Evolutionary conservation across 1,140 invertebrate genomes (phyloP).

Genomic region (Dendroctonus valens): DNA sequence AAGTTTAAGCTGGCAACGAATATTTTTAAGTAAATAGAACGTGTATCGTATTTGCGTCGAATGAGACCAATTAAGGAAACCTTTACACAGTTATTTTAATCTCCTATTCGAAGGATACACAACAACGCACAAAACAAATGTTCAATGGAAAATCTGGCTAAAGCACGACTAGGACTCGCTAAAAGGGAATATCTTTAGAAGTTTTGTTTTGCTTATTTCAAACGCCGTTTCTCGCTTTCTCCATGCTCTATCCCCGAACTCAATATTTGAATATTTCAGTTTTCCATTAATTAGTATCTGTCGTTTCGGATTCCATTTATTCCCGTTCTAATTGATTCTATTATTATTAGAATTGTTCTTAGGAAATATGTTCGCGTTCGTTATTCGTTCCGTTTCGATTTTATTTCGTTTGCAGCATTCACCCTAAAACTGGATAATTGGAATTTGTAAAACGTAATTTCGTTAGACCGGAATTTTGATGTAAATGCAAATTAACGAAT

Average conservation of each 20-base stretch:
- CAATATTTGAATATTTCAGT: slow-evolving; percentile 29
- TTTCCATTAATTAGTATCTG: slow-evolving; percentile 29
- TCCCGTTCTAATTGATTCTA: slow-evolving; percentile 26
- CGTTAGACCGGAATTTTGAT: slow-evolving; percentile 1
- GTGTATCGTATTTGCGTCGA: too few species aligned
- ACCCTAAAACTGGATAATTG: slow-evolving; percentile 8
- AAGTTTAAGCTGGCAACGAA: too few species aligned
- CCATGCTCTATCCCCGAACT: slow-evolving; percentile 18
- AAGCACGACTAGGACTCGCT: slow-evolving; percentile 4
- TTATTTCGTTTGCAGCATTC: slow-evolving; percentile 5
- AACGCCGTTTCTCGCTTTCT: slow-evolving; percentile 6
- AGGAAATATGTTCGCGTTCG: slow-evolving; percentile 22
- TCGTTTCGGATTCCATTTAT: slow-evolving; percentile 26
- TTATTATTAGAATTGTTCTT: slow-evolving; percentile 22
- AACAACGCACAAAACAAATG: slow-evolving; percentile 14
- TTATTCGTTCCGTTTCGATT: slow-evolving; percentile 20
- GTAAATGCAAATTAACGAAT: not conserved
- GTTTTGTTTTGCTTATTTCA: slow-evolving; percentile 34
- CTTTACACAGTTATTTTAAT: too few species aligned
- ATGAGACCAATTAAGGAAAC: too few species aligned
- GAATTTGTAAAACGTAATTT: slow-evolving; percentile 11
- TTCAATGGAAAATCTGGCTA: slow-evolving; percentile 18
- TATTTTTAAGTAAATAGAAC: too few species aligned
- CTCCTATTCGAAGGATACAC: too few species aligned
- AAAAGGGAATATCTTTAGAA: slow-evolving; percentile 21